These are phyloP conservation scores for Melierax canorus DNA, from an alignment of 2,113 vertebrate genomes.

Conservation along the genomic window DNA sequence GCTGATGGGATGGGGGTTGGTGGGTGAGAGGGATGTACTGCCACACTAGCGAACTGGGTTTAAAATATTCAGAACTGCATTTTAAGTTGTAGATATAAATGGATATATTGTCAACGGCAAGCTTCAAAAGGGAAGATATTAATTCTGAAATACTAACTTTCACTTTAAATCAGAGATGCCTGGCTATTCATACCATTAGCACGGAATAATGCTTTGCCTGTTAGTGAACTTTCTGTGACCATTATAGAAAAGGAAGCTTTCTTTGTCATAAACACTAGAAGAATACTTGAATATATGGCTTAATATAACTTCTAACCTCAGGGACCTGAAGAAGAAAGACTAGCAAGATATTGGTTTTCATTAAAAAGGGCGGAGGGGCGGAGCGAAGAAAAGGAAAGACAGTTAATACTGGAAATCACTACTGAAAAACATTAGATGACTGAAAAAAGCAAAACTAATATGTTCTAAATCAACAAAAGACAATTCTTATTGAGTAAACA, in stretches of 20 bases:
- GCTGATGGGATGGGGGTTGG: no score
- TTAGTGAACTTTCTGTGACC: background rate
- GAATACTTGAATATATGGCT: background rate
- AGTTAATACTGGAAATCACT: background rate
- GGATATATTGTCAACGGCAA: background rate
- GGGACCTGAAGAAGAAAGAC: background rate
- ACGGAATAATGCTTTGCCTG: background rate
- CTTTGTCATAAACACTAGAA: background rate
- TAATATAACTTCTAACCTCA: background rate
- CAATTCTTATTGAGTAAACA: background rate
- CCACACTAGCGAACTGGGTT: background rate
- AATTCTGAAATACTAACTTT: background rate
- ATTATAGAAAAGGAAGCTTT: background rate
- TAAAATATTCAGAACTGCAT: background rate
- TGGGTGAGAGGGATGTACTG: no score
- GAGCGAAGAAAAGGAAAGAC: background rate
- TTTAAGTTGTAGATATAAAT: background rate
- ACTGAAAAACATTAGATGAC: background rate
- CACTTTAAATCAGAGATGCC: background rate
- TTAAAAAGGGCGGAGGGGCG: accelerated
- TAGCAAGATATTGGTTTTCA: background rate
- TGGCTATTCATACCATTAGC: background rate
- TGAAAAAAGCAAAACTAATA: background rate
- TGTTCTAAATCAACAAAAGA: background rate
- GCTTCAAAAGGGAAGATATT: background rate